Percentiles rank a stretch among this genome's conserved stretches.
These are phyloP conservation scores for Drosophila aff. DNA, from an alignment of 1,140 invertebrate genomes.

Conservation along the genomic window DNA sequence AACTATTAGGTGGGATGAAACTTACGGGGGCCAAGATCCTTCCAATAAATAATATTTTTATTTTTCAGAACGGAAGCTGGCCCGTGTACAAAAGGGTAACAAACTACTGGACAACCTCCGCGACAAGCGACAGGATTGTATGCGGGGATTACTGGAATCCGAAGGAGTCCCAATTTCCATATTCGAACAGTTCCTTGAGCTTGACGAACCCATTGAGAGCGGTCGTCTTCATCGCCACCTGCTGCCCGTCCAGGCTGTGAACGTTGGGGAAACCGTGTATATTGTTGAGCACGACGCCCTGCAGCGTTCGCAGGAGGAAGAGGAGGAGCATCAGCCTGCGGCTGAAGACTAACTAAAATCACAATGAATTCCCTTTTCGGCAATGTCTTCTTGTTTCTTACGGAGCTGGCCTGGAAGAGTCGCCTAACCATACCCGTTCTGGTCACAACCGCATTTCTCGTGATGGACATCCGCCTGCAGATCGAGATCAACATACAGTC, in stretches of 20 bases:
- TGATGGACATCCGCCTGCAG: constrained; percentile 86
- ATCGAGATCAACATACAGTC: constrained; percentile 86
- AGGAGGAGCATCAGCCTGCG: constrained; percentile 11
- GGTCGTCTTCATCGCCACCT: constrained; percentile 84
- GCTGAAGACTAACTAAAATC: constrained; percentile 27
- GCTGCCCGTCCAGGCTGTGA: constrained; percentile 85
- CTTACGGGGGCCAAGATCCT: rapidly evolving
- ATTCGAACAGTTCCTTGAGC: constrained; percentile 70
- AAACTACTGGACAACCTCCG: constrained; percentile 85
- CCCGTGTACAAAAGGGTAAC: constrained; percentile 85
- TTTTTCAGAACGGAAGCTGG: constrained; percentile 85
- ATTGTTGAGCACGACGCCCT: constrained; percentile 86
- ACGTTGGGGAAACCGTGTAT: constrained; percentile 85
- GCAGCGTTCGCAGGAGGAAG: constrained; percentile 25
- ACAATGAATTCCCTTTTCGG: constrained; percentile 79
- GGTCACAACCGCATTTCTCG: constrained; percentile 85
- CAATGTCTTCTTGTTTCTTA: constrained; percentile 85
- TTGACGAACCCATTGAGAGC: constrained; percentile 84
- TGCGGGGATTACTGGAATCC: constrained; percentile 82
- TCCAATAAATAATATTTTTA: not conserved
- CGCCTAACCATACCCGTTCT: constrained; percentile 85
- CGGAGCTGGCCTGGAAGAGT: constrained; percentile 86
- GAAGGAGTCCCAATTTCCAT: constrained; percentile 53
- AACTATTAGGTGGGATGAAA: constrained; percentile 56
- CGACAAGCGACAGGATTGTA: constrained; percentile 85